Evolutionary conservation across 92 coral and sea anemone species (phyloP).

Genomic region (Heteractis magnifica): DNA sequence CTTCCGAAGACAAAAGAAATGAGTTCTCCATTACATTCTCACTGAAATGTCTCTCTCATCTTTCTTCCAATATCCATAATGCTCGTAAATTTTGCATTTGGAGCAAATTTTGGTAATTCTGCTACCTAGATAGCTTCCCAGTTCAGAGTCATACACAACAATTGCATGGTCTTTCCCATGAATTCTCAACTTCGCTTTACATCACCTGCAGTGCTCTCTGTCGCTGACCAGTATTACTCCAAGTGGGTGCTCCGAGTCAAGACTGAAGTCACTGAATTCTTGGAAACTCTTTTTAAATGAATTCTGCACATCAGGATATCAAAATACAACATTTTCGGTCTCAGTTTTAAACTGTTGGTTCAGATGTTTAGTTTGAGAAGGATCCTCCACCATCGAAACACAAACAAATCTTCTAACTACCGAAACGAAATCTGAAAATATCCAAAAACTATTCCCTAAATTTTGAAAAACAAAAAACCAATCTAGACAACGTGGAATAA

Average conservation of each 20-base stretch:
- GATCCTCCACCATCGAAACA: neutral
- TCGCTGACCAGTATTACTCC: slow-evolving; percentile 1
- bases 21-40: neutral
- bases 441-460: neutral
- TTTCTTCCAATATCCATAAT: slow-evolving; percentile 20
- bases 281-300: neutral
- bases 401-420: neutral
- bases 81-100: slow-evolving; percentile 19
- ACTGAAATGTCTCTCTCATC: slow-evolving; percentile 15
- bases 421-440: neutral
- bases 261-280: neutral
- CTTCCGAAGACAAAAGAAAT: slow-evolving; percentile 34
- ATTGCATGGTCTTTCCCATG: neutral
- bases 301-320: neutral
- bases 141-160: slow-evolving; percentile 20
- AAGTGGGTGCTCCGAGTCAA: slow-evolving; percentile 3
- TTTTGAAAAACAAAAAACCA: neutral
- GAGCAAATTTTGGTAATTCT: slow-evolving; percentile 22
- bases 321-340: neutral
- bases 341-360: neutral
- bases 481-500: neutral
- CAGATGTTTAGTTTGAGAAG: neutral
- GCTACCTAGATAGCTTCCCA: slow-evolving; percentile 21
- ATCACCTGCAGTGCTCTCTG: neutral
- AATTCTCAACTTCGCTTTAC: too few species aligned